These are phyloP conservation scores for Thera obeliscata DNA, from an alignment of 2,888 invertebrate genomes.

Conservation along the genomic window DNA sequence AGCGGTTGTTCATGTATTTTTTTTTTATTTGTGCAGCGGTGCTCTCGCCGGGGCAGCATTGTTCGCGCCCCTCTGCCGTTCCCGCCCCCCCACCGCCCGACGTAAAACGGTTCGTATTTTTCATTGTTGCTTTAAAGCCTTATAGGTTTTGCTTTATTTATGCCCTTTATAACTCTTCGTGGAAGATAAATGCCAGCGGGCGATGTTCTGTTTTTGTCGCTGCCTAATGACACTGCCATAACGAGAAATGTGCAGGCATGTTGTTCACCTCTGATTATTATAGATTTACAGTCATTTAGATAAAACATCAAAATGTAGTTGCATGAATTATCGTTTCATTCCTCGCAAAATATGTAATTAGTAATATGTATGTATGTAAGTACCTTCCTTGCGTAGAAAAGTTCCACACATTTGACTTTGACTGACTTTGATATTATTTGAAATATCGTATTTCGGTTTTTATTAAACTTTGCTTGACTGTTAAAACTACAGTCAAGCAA, in stretches of 20 bases:
- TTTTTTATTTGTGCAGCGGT: conserved; percentile 76
- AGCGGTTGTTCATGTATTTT: conserved; percentile 79
- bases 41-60: conserved; percentile 74
- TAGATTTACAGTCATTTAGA: not conserved
- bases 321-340: conserved; percentile 6
- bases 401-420: too few species aligned
- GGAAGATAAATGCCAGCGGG: conserved; percentile 74
- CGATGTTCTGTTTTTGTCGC: conserved; percentile 74
- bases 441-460: too few species aligned
- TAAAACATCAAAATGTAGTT: not conserved
- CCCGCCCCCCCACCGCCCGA: conserved; percentile 58
- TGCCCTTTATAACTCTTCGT: conserved; percentile 77
- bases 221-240: conserved; percentile 60
- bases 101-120: conserved; percentile 84
- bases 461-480: too few species aligned
- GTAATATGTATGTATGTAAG: too few species aligned
- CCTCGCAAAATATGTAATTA: not conserved
- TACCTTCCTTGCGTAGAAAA: too few species aligned
- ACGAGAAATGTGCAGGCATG: conserved; percentile 29
- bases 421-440: too few species aligned
- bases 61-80: conserved; percentile 65
- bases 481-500: not conserved
- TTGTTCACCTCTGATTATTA: conserved; percentile 18
- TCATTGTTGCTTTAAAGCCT: conserved; percentile 83
- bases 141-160: conserved; percentile 84